These are phyloP conservation scores for Triplophysa rosa DNA, from an alignment of 2,113 vertebrate species.

Conservation along the genomic window DNA sequence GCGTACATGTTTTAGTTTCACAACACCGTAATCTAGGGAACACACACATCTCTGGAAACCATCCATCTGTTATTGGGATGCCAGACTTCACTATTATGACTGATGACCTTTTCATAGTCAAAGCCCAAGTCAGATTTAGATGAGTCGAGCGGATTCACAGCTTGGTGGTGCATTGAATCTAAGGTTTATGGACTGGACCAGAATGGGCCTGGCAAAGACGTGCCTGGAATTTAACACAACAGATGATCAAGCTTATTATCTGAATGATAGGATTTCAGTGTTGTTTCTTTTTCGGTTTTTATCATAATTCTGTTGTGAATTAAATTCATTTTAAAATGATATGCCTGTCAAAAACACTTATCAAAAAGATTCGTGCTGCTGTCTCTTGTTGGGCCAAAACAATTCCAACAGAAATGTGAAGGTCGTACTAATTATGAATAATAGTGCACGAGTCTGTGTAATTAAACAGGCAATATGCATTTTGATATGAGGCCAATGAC, in stretches of 20 bases:
- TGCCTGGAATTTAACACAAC: conserved; percentile 9
- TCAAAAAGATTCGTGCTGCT: neutral
- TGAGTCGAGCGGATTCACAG: conserved; percentile 22
- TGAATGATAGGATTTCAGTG: neutral
- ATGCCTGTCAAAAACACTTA: neutral
- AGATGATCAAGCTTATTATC: neutral
- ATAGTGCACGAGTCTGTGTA: neutral
- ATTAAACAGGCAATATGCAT: conserved; percentile 4
- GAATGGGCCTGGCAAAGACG: neutral
- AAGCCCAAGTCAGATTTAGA: conserved; percentile 30
- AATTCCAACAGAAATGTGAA: conserved; percentile 1
- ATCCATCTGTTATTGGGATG: conserved; percentile 37
- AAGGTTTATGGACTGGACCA: conserved; percentile 2
- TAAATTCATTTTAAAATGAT: neutral
- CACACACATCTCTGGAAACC: conserved; percentile 14
- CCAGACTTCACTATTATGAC: conserved; percentile 7
- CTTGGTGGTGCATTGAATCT: conserved; percentile 29
- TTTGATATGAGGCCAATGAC: conserved; percentile 4
- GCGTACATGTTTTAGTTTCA: neutral
- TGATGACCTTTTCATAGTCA: conserved; percentile 29
- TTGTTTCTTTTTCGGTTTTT: neutral
- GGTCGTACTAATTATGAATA: conserved; percentile 7
- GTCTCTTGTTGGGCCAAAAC: conserved; percentile 7
- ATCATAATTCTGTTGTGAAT: neutral
- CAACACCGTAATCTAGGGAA: conserved; percentile 20